These are phyloP conservation scores for Muscicapa comitata DNA, from an alignment of 2,797 vertebrate species.

Conservation along the genomic window DNA sequence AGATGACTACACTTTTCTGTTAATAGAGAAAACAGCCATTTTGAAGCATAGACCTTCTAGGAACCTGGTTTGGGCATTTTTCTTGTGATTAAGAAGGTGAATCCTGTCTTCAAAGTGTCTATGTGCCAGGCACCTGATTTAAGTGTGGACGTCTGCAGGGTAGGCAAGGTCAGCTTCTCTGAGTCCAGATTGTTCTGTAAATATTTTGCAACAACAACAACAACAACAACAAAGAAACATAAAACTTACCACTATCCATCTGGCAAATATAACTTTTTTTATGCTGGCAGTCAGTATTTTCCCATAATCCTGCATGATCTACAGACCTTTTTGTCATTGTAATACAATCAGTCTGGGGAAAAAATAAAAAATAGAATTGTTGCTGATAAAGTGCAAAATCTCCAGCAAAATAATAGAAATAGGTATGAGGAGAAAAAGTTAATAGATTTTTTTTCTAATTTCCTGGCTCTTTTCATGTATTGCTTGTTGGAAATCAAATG, in stretches of 20 bases:
- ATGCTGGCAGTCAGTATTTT: neutral
- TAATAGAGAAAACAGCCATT: neutral
- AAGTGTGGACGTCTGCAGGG: neutral
- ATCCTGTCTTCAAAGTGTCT: neutral
- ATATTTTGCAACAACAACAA: neutral
- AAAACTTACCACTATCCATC: conserved; percentile 23
- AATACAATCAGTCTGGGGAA: neutral
- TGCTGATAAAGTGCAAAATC: neutral
- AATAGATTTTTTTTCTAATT: neutral
- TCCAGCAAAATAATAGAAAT: neutral
- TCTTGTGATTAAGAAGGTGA: neutral
- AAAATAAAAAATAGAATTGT: neutral
- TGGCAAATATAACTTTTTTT: conserved; percentile 45
- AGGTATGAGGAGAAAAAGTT: neutral
- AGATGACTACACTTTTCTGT: neutral
- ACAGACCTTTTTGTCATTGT: neutral
- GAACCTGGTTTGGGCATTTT: neutral
- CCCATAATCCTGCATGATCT: neutral
- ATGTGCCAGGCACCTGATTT: neutral
- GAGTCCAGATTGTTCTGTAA: neutral
- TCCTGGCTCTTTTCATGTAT: neutral
- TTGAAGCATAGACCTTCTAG: neutral
- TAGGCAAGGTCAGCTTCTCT: rapidly evolving
- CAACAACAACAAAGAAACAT: neutral
- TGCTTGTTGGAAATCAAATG: neutral